A percentile compares a stretch with the other conserved stretches of the same genome.
Evolutionary conservation across 2,888 invertebrate species (phyloP).

Genomic region (Blera fallax): DNA sequence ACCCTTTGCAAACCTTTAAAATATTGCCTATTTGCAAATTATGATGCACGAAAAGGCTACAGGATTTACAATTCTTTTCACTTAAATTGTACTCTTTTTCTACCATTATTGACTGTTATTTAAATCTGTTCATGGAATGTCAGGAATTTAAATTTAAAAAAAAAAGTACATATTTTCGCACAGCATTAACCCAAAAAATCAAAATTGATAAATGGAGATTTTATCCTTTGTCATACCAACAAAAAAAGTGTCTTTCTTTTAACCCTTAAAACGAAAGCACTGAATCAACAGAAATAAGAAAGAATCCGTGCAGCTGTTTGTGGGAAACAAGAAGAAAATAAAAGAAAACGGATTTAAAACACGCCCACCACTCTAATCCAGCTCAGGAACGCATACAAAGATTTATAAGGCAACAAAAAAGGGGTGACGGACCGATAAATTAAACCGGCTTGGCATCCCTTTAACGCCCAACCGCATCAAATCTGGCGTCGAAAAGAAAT

Average conservation of each 20-base stretch:
- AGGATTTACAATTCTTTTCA: no score
- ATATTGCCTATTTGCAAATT: no score
- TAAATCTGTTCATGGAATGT: not conserved
- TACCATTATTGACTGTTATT: no score
- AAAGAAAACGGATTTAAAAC: constrained; percentile 56
- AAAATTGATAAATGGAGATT: constrained; percentile 52
- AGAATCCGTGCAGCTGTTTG: constrained; percentile 37
- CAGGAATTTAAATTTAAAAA: not conserved
- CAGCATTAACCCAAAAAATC: constrained; percentile 33
- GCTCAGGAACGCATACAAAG: constrained; percentile 43
- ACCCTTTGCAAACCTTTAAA: no score
- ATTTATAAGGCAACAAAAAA: constrained; percentile 68
- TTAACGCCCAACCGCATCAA: constrained; percentile 69
- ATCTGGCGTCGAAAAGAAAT: constrained; percentile 71
- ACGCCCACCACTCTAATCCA: constrained; percentile 57
- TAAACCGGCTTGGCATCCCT: constrained; percentile 61
- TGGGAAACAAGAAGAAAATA: constrained; percentile 39
- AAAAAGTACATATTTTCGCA: not conserved
- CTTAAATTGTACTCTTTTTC: no score
- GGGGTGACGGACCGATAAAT: constrained; percentile 72
- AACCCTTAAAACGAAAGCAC: constrained; percentile 12
- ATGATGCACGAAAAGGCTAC: no score
- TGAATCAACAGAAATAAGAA: constrained; percentile 24
- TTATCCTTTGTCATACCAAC: constrained; percentile 46
- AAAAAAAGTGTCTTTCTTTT: not conserved